Base-by-base conservation (phyloP, 1,140 invertebrate genomes). In the Nylanderia fulva region DNA sequence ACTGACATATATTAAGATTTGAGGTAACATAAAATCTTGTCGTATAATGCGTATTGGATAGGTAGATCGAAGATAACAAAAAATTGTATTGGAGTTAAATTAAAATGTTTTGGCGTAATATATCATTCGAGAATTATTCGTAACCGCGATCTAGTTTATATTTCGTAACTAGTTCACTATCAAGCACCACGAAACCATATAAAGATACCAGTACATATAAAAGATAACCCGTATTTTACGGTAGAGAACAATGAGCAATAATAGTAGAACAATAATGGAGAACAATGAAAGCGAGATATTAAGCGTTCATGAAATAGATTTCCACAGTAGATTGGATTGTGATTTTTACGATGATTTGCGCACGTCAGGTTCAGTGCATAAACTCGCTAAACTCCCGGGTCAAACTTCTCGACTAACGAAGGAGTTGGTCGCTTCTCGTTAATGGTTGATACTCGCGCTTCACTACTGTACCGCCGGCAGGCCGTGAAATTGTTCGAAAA, bases 401-500 rank as follows among this genome's bases (percentile, higher is more conserved):
- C 71, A n/a, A 52, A 63, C 42, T 63, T 76, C 11, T 76, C 58
- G 29, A 3, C 21, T 83, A 76, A 64, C 71, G 33, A 75, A 76
- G 45, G 60, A 84, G 29, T 24, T 48, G n/a, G 45, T 33, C 29
- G 60, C 21, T 52, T 3, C 29, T 61, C n/a, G n/a, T 36, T 76
- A 86, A 54, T 66, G 21, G 18, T 6, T 13, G 36, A 52, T 48
- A 45, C 15, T 18, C 48, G 69, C 13, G 27, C 15, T 77, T 72
- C 33, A 39, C 69, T 24, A 11, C 63, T 58, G n/a, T 42, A 58
- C 56, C 39, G 52, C n/a, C 29, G 18, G 27, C 52, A 24, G 24
- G 29, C 42, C 48, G 84, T 58, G 76, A 88, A 87, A 86, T 86
- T 87, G 61, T 91, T 88, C 60, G 84, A 89, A 82, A 90, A 90